Evolutionary conservation across 2,797 vertebrate species (phyloP).

Genomic region (Trichosurus vulpecula): DNA sequence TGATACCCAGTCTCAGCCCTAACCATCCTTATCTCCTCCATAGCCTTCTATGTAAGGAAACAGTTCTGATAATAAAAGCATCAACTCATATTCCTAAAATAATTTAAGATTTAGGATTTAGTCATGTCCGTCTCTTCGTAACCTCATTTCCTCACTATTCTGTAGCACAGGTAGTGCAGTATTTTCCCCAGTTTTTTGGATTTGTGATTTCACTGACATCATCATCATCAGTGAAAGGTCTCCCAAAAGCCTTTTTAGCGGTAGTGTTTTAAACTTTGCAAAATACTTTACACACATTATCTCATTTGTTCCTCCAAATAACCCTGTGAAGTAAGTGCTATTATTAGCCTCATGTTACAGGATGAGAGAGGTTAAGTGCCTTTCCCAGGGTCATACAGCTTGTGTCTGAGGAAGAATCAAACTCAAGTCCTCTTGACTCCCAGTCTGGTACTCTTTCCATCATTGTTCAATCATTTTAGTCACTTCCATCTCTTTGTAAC

Average conservation of each 20-base stretch:
- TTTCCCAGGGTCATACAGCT: not conserved
- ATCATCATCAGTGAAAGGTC: not conserved
- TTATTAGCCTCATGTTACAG: not conserved
- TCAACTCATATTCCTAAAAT: not conserved
- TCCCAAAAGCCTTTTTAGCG: not conserved
- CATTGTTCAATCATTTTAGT: not conserved
- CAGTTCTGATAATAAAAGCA: not conserved
- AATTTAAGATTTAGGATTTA: not conserved
- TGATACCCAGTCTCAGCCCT: not conserved
- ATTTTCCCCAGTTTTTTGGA: not conserved
- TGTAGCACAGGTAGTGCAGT: not conserved
- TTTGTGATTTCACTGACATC: not conserved
- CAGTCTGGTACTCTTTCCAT: not conserved
- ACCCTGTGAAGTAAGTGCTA: not conserved
- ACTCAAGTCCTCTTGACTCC: not conserved
- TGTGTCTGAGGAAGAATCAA: not conserved
- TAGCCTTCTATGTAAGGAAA: slow-evolving; percentile 13
- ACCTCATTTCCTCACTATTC: not conserved
- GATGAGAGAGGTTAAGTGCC: not conserved
- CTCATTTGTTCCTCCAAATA: not conserved
- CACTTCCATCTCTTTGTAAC: not conserved
- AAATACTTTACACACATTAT: not conserved
- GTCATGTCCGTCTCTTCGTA: no score
- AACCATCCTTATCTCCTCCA: not conserved
- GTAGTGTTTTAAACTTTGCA: not conserved